Evolutionary conservation across 2,113 vertebrate genomes (phyloP).

Genomic region (Lasiurus borealis): DNA sequence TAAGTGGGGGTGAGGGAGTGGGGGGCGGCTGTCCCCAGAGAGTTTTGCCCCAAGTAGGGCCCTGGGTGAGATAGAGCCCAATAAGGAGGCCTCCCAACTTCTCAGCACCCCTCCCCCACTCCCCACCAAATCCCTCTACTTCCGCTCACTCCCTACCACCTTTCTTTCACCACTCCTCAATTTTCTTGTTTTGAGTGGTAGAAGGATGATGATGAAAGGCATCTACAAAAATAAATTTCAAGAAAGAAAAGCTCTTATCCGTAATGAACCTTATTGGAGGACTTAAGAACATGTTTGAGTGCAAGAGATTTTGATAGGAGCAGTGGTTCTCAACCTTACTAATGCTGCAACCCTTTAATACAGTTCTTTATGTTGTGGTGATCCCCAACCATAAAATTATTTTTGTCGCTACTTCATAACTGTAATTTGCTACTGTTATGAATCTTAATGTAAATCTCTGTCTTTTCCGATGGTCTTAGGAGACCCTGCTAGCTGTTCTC

Average conservation of each 20-base stretch:
- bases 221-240: conserved; percentile 15
- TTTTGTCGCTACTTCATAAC: no score
- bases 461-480: no score
- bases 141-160: no score
- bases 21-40: not conserved
- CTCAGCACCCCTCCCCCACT: accelerated
- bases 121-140: no score
- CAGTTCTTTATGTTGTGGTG: no score
- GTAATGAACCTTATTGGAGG: not conserved
- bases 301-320: not conserved
- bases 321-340: no score
- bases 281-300: not conserved
- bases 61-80: no score
- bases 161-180: not conserved
- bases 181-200: not conserved
- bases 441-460: no score
- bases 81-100: not conserved
- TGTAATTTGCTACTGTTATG: no score
- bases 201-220: not conserved
- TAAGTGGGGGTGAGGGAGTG: accelerated
- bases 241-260: not conserved
- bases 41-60: not conserved
- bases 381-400: no score
- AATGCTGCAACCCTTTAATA: no score
- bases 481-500: no score